phyloP scores from a whole-genome alignment of 2,888 invertebrate genomes.

The Deladenus siricidicola region DNA sequence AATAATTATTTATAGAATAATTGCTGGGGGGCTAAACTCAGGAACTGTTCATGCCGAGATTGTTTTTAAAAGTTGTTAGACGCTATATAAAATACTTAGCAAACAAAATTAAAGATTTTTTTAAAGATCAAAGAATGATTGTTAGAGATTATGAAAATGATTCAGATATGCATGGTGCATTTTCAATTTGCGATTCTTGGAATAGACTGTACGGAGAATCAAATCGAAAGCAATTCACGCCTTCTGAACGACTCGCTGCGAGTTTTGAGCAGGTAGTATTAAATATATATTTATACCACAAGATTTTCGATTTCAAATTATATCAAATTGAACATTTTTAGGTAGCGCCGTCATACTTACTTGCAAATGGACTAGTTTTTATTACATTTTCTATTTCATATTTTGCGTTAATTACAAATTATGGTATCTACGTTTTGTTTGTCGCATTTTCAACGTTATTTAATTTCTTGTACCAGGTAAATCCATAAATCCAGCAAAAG shows the following conservation, averaged over 20 bases:
- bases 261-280: conserved; percentile 19
- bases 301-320: background rate
- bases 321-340: conserved; percentile 2
- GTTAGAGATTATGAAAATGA: too few species aligned
- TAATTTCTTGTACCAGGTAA: conserved; percentile 10
- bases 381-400: conserved; percentile 9
- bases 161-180: conserved; percentile 18
- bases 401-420: conserved; percentile 12
- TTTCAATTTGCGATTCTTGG: conserved; percentile 16
- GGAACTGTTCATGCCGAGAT: too few species aligned
- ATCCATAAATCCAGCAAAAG: background rate
- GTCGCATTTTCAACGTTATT: conserved; percentile 18
- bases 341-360: conserved; percentile 18
- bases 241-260: conserved; percentile 17
- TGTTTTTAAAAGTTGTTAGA: too few species aligned
- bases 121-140: too few species aligned
- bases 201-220: conserved; percentile 12
- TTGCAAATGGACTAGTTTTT: conserved; percentile 8
- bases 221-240: conserved; percentile 18
- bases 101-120: too few species aligned
- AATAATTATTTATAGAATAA: too few species aligned
- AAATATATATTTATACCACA: background rate
- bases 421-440: conserved; percentile 4
- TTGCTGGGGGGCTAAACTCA: too few species aligned
- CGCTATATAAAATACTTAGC: too few species aligned